phyloP scores from a whole-genome alignment of 2,888 invertebrate genomes.

The Halocaridina rubra region DNA sequence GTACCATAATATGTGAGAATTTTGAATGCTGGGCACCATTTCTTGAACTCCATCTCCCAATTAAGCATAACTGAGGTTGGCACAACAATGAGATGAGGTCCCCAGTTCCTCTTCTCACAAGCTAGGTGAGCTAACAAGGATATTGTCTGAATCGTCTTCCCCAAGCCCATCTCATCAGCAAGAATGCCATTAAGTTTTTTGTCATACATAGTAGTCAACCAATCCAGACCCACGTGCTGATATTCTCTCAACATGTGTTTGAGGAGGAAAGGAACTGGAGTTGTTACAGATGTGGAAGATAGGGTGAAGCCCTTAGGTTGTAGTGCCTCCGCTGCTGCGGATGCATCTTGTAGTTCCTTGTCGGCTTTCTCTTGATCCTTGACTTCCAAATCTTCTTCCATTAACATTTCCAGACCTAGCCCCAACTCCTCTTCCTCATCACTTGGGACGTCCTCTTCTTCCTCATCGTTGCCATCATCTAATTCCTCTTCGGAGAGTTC shows the following conservation, averaged over 20 bases:
- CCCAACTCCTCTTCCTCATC: slow-evolving; percentile 62
- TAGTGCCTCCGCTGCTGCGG: slow-evolving; percentile 92
- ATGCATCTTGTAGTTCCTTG: slow-evolving; percentile 86
- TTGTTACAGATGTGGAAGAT: slow-evolving; percentile 91
- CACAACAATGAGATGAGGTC: slow-evolving; percentile 97
- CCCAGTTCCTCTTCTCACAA: slow-evolving; percentile 93
- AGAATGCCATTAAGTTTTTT: slow-evolving; percentile 94
- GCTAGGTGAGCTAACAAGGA: slow-evolving; percentile 93
- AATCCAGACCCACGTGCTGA: slow-evolving; percentile 96
- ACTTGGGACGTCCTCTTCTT: slow-evolving; percentile 72
- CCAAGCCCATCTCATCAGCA: slow-evolving; percentile 97
- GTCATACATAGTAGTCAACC: slow-evolving; percentile 96
- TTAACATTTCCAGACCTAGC: slow-evolving; percentile 52
- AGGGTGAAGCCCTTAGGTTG: slow-evolving; percentile 98
- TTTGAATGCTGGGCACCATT: slow-evolving; percentile 99
- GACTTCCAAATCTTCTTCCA: slow-evolving; percentile 50
- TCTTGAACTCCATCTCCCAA: slow-evolving; percentile 99
- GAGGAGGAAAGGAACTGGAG: slow-evolving; percentile 91
- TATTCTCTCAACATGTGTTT: slow-evolving; percentile 93
- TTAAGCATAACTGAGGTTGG: slow-evolving; percentile 99
- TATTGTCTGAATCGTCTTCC: slow-evolving; percentile 97
- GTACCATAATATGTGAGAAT: slow-evolving; percentile 98
- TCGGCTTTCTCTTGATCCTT: slow-evolving; percentile 68
- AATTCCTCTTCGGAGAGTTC: slow-evolving; percentile 66
- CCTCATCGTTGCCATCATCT: slow-evolving; percentile 69